Base-by-base conservation (phyloP, 2,888 invertebrate genomes). In the Melanophora roralis region DNA sequence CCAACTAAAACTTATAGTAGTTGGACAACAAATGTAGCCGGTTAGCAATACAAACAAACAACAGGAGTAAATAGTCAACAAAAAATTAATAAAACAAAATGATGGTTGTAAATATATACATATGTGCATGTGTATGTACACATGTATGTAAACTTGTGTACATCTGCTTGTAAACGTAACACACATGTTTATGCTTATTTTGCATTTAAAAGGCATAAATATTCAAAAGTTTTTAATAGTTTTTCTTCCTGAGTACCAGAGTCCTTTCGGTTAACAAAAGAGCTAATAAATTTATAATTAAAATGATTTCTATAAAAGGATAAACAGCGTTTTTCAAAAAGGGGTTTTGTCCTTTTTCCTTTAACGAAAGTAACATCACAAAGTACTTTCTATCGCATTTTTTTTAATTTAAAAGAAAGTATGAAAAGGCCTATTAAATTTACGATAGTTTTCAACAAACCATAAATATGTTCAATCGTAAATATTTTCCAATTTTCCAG, bases 31-130 rank as follows among this genome's bases (percentile, higher is more conserved):
- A 43, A 23, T 51, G 45, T 9, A 53, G 38, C 53, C 40, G 53
- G 68, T 76, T 34, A 53, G 60, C 38, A 76, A 45, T 45, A 64
- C 59, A 71, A 77, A 65, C 57, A 77, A 65, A 51, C 59, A 45
- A 51, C 34, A 23, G 21, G 34, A 43, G 43, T 21, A 40, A 38
- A 69, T 32, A 53, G 14, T 36, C 21, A 55, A 45, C 43, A 68
- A 34, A 38, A 38, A 14, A 21, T 5, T 23, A 36, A n/a, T n/a
- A 55, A 38, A 19, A n/a, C 34, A 49, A 5, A 47, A 68, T 68
- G 21, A 47, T 65, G 57, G 65, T 69, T 62, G 6, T 27, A 6
- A 69, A 55, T 64, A 64, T 36, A 6, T 14, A 34, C 16, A 53
- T 5, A 21, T 19, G 47, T 5, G 21, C 19, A 3, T 21, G 32